Evolutionary conservation across 2,113 vertebrate species (phyloP).

Genomic region (Antechinus flavipes): DNA sequence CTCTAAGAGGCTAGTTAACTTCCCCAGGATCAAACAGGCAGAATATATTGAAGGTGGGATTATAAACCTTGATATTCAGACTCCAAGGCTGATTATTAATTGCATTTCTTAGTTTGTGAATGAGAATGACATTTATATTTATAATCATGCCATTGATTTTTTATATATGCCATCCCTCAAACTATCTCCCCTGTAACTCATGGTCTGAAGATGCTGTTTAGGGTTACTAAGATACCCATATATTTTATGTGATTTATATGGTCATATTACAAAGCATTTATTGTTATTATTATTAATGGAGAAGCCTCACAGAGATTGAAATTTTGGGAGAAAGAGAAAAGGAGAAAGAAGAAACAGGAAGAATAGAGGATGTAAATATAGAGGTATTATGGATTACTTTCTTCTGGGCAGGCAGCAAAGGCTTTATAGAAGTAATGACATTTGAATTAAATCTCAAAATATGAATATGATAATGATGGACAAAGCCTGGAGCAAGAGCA

Average conservation of each 20-base stretch:
- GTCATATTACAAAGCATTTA: neutral
- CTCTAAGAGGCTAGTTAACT: neutral
- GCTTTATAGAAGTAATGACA: neutral
- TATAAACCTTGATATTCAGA: neutral
- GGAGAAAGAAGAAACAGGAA: neutral
- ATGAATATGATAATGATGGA: neutral
- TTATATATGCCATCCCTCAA: neutral
- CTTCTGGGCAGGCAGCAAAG: neutral
- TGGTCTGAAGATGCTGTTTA: neutral
- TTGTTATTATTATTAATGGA: neutral
- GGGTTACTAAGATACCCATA: neutral
- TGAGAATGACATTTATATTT: too few relatives aligned
- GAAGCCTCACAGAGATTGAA: neutral
- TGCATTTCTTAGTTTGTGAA: neutral
- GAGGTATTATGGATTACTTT: neutral
- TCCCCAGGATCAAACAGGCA: neutral
- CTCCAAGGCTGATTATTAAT: neutral
- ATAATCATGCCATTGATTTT: too few relatives aligned
- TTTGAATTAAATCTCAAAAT: neutral
- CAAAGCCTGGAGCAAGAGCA: neutral
- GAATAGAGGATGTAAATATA: neutral
- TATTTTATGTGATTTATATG: neutral
- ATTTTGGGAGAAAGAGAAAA: neutral
- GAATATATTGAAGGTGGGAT: neutral
- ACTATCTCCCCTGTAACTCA: neutral